Conservation (phyloP, 2,797 vertebrate species). For the Manis crassicaudata region DNA sequence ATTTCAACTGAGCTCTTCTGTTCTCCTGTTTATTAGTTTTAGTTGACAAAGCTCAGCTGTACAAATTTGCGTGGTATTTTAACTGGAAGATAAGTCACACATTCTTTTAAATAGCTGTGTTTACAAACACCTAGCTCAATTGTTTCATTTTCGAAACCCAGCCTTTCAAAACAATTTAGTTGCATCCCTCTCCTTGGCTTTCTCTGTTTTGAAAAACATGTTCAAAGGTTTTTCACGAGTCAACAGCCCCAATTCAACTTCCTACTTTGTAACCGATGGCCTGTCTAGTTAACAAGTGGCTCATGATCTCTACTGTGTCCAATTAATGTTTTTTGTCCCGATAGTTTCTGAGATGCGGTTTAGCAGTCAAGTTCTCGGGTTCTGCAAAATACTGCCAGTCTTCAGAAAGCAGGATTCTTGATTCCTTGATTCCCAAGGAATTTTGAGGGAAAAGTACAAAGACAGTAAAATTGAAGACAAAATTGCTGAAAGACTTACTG, state of each 20-base stretch:
- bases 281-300: not conserved
- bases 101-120: conserved; percentile 43
- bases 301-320: not conserved
- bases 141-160: not conserved
- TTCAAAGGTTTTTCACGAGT: not conserved
- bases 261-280: not conserved
- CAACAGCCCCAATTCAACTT: not conserved
- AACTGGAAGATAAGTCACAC: conserved; percentile 38
- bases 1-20: not conserved
- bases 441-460: not conserved
- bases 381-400: not conserved
- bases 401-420: not conserved
- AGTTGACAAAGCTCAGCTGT: conserved; percentile 42
- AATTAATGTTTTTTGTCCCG: too few relatives aligned
- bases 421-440: not conserved
- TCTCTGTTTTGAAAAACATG: conserved; percentile 6
- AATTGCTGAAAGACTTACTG: not conserved
- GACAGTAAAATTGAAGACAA: not conserved
- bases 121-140: conserved; percentile 58
- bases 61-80: not conserved
- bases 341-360: not conserved
- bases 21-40: not conserved
- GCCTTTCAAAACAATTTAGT: conserved; percentile 54
- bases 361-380: not conserved
- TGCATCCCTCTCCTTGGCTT: not conserved